A percentile compares a stretch with the other conserved stretches of the same genome.
Evolutionary conservation across 2,888 invertebrate species (phyloP).

Genomic region (Rutpela maculata): DNA sequence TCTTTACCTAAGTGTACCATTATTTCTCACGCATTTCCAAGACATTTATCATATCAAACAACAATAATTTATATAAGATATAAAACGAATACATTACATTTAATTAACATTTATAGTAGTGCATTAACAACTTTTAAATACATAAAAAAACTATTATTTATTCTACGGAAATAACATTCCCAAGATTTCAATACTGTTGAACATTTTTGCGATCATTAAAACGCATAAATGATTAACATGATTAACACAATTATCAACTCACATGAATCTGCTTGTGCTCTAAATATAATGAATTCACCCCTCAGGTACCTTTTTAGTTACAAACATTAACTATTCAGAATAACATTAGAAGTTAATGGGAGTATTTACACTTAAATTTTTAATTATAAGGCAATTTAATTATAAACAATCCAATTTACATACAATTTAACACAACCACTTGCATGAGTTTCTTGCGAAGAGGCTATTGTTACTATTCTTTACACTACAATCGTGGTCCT

Average conservation of each 20-base stretch:
- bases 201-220: neutral
- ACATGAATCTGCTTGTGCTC: constrained; percentile 3
- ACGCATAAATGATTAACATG: neutral
- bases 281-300: constrained; percentile 16
- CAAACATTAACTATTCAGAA: constrained; percentile 32
- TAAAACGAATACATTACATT: constrained; percentile 39
- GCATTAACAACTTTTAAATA: constrained; percentile 19
- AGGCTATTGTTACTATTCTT: constrained; percentile 46
- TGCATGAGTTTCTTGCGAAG: constrained; percentile 13
- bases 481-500: constrained; percentile 35
- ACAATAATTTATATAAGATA: constrained; percentile 42
- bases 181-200: neutral
- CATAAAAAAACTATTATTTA: constrained; percentile 15
- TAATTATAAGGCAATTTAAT: constrained; percentile 60
- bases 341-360: constrained; percentile 44
- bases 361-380: constrained; percentile 52
- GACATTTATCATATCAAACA: constrained; percentile 47
- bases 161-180: constrained; percentile 24
- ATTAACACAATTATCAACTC: constrained; percentile 10
- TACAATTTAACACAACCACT: constrained; percentile 51
- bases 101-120: constrained; percentile 44
- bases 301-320: neutral
- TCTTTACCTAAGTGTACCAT: constrained; percentile 27
- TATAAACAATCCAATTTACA: constrained; percentile 56
- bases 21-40: constrained; percentile 49